Percentiles rank a stretch among this genome's conserved stretches.
Conservation (phyloP, 2,113 vertebrate species). For the Rhinolophus ferrumequinum region DNA sequence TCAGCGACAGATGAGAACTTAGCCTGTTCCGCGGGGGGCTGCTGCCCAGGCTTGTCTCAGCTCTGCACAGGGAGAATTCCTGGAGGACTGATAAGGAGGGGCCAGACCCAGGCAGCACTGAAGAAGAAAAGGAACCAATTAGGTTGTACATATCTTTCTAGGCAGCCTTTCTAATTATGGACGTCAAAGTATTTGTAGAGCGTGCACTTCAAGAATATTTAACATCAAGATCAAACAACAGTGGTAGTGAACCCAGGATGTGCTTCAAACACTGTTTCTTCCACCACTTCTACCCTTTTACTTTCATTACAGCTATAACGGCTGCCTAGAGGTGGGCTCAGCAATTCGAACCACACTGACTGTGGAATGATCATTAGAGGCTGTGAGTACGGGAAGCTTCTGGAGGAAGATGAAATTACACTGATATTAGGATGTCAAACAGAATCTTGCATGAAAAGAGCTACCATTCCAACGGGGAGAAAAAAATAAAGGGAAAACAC, state of each 20-base stretch:
- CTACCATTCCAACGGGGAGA: constrained; percentile 8
- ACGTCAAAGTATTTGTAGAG: background rate
- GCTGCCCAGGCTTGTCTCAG: background rate
- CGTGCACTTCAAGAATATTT: background rate
- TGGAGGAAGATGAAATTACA: constrained; percentile 79
- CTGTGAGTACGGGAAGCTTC: background rate
- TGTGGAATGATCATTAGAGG: constrained; percentile 52
- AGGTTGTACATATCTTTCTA: background rate
- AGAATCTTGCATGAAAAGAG: constrained; percentile 67
- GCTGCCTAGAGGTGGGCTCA: background rate
- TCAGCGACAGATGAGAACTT: background rate
- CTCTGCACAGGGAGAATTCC: background rate
- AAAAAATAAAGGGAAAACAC: background rate
- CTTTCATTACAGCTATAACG: background rate
- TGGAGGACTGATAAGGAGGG: background rate
- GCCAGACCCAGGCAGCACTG: background rate
- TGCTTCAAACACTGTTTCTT: no score
- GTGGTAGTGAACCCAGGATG: background rate
- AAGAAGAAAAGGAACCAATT: no score
- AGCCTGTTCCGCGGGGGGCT: background rate
- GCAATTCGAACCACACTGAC: constrained; percentile 1
- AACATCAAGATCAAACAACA: background rate
- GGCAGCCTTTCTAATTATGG: background rate
- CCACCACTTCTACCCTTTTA: background rate
- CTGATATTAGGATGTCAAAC: constrained; percentile 66